A percentile compares a stretch with the other conserved stretches of the same genome.
Evolutionary conservation across 2,888 invertebrate genomes (phyloP).

Genomic region (Myathropa florea): DNA sequence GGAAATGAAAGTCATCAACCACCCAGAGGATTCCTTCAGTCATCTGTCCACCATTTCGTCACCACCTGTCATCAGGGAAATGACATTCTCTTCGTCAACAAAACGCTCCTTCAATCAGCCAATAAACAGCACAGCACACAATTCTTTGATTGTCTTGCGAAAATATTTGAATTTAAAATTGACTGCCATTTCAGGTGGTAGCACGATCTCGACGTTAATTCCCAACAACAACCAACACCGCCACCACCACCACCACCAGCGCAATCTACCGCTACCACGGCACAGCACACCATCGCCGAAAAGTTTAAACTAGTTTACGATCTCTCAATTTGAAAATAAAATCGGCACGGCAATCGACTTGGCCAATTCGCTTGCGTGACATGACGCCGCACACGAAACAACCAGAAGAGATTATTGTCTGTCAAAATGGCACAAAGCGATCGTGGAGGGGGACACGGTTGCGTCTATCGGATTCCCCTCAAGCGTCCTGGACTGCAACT

Average conservation of each 20-base stretch:
- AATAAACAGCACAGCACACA: background rate
- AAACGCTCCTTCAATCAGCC: background rate
- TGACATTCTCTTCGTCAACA: background rate
- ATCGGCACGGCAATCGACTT: background rate
- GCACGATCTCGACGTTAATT: constrained; percentile 36
- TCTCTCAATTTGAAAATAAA: constrained; percentile 22
- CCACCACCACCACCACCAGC: background rate
- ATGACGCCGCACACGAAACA: constrained; percentile 16
- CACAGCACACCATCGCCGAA: background rate
- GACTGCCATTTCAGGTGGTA: constrained; percentile 27
- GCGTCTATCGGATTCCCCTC: background rate
- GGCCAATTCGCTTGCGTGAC: constrained; percentile 34
- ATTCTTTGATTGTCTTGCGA: constrained; percentile 36
- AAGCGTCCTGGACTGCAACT: background rate
- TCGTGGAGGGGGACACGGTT: background rate
- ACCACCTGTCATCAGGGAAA: background rate
- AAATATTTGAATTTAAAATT: constrained; percentile 51
- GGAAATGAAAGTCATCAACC: no score
- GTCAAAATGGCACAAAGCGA: background rate
- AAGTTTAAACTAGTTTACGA: constrained; percentile 36
- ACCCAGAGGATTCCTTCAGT: background rate
- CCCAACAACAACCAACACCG: background rate
- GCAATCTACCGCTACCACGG: background rate
- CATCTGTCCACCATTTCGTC: background rate
- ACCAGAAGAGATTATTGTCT: constrained; percentile 5